phyloP scores from a whole-genome alignment of 2,888 invertebrate genomes.

The Drosophila histrio region DNA sequence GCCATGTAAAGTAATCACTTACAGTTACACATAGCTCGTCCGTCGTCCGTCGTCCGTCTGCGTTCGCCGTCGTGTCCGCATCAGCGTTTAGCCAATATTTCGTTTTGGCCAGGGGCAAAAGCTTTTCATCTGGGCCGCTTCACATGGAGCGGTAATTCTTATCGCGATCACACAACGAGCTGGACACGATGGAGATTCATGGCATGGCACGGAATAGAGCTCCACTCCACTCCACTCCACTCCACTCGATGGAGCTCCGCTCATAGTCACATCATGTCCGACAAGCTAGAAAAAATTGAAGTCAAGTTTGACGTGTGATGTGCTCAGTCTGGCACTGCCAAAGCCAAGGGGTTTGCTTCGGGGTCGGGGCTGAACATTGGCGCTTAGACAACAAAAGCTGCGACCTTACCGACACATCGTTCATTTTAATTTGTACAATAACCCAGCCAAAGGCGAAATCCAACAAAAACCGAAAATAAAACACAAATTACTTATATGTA shows the following conservation, averaged over 20 bases:
- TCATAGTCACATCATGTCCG: conserved; percentile 79
- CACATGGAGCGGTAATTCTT: conserved; percentile 66
- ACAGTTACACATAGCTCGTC: conserved; percentile 42
- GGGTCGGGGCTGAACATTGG: conserved; percentile 38
- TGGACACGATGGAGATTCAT: conserved; percentile 70
- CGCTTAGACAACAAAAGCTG: conserved; percentile 68
- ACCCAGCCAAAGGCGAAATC: conserved; percentile 58
- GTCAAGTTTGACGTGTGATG: conserved; percentile 65
- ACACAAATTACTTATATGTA: conserved; percentile 13
- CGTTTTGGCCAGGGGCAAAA: conserved; percentile 25
- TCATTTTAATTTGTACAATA: conserved; percentile 81
- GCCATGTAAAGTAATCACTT: conserved; percentile 57
- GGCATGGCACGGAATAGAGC: conserved; percentile 32
- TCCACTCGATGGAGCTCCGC: conserved; percentile 14
- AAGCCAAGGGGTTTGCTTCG: conserved; percentile 1
- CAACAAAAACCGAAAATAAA: conserved; percentile 13
- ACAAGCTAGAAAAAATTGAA: conserved; percentile 65
- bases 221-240: neutral
- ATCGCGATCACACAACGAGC: conserved; percentile 67
- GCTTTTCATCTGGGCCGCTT: conserved; percentile 75
- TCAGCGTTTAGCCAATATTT: conserved; percentile 61
- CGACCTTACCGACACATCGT: conserved; percentile 79
- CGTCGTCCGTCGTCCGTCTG: neutral
- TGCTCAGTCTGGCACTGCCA: conserved; percentile 3
- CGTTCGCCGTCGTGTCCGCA: neutral